Evolutionary conservation across 2,797 vertebrate species (phyloP), one percentile per base, ranked within the genome.

Genomic region (Buceros bicornis): DNA sequence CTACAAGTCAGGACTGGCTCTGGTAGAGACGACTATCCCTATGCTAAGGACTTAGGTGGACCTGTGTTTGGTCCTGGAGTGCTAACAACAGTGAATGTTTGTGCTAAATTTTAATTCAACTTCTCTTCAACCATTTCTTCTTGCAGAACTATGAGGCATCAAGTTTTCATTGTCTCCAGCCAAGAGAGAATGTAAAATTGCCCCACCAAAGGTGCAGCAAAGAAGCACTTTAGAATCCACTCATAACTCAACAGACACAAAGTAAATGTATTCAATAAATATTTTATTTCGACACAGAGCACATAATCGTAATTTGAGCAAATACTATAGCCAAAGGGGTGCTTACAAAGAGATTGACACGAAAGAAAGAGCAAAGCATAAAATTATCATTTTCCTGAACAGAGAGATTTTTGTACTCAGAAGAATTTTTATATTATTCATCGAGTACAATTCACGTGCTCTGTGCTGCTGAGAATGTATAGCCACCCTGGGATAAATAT

Each of bases 251-350:
- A 90, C 45, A 94, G 91, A 69, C 76, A 79, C 54, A 77, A 79
- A 74, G 72, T 84, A 87, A 96, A 96, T 87, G 20, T 71, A 74
- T 81, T 93, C 64, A 97, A 89, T 92, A 95, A 97, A 94, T 93
- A 95, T 85, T 96, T 96, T 86, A 93, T 93, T 97, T 93, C 93
- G 92, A 95, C 81, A 93, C 83, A 85, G 40, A 77, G 56, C 92
- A 95, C 93, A 42, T 87, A 92, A 65, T 85, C 9, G 12, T 72
- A 93, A 25, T 90, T 79, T 62, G 90, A 73, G 64, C 71, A 94
- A 97, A 93, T 80, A 90, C 53, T 87, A 50, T 78, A 80, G 86
- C 71, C 81, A 95, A 97, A 96, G 71, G 71, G 78, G 85, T 74
- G n/a, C 57, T 87, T 90, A 73, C 53, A 85, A 74, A 96, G 62